Evolutionary conservation across 1,140 invertebrate species (phyloP).

Genomic region (Sycophila sp.): DNA sequence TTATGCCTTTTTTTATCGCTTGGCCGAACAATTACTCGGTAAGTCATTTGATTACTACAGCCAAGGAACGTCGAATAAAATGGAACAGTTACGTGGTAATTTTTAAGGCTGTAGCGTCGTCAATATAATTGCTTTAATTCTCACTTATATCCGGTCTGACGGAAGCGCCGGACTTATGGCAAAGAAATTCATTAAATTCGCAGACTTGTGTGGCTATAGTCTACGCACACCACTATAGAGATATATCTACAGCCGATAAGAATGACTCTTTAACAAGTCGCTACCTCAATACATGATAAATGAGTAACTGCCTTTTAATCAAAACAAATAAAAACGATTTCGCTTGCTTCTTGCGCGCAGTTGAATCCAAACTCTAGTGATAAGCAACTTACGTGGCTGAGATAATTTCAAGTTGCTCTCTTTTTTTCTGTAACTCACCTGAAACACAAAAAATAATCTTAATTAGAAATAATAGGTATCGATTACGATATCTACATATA

Average conservation of each 20-base stretch:
- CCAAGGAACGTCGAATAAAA: too few species aligned
- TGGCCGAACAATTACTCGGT: too few species aligned
- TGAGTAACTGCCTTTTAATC: not conserved
- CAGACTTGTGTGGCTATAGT: not conserved
- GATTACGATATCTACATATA: too few species aligned
- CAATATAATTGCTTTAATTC: not conserved
- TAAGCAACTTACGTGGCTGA: slow-evolving; percentile 1
- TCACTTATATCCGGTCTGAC: not conserved
- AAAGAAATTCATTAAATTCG: slow-evolving; percentile 12
- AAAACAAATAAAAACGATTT: not conserved
- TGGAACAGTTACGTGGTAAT: too few species aligned
- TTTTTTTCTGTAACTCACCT: slow-evolving; percentile 2
- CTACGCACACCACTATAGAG: not conserved
- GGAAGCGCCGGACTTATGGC: not conserved
- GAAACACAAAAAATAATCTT: slow-evolving; percentile 15
- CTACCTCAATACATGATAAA: not conserved
- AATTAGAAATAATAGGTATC: not conserved
- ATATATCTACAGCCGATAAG: slow-evolving; percentile 7
- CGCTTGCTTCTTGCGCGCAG: not conserved
- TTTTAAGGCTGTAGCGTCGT: not conserved
- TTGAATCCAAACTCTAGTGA: not conserved
- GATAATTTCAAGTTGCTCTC: not conserved
- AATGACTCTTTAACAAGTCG: not conserved
- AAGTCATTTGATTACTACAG: too few species aligned
- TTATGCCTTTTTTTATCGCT: too few species aligned